Percentiles rank a stretch among this genome's conserved stretches.
Conservation (phyloP, 2,113 vertebrate species). For the Pedetes capensis region DNA sequence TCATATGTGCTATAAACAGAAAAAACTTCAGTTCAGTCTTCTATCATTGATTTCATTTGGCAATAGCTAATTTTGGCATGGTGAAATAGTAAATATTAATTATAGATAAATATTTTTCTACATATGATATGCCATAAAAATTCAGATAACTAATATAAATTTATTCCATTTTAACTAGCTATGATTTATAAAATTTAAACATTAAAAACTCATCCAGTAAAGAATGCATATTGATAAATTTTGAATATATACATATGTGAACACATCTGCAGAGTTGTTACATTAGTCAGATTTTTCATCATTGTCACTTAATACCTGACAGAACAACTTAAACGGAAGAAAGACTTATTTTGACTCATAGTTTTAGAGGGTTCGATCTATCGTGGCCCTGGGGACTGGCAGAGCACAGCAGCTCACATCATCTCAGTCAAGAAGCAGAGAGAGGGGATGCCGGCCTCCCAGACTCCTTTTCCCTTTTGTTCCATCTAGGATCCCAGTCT, state of each 20-base stretch:
- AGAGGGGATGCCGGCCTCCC: no score
- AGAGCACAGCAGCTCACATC: no score
- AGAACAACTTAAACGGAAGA: no score
- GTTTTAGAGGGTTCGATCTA: no score
- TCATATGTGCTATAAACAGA: constrained; percentile 73
- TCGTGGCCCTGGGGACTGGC: no score
- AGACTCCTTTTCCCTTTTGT: no score
- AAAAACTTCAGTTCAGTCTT: background rate
- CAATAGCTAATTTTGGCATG: background rate
- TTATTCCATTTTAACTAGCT: background rate
- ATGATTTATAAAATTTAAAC: background rate
- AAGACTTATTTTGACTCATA: no score
- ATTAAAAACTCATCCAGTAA: background rate
- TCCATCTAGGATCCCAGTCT: no score
- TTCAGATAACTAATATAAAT: background rate
- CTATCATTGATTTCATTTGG: background rate
- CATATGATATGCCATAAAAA: background rate
- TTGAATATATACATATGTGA: background rate
- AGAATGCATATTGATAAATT: background rate
- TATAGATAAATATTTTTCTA: background rate
- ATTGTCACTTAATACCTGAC: no score
- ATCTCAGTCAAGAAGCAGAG: no score
- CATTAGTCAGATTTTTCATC: no score
- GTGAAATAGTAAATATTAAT: background rate
- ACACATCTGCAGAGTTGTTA: background rate